phyloP scores from a whole-genome alignment of 1,140 invertebrate genomes.

The Maconellicoccus hirsutus region DNA sequence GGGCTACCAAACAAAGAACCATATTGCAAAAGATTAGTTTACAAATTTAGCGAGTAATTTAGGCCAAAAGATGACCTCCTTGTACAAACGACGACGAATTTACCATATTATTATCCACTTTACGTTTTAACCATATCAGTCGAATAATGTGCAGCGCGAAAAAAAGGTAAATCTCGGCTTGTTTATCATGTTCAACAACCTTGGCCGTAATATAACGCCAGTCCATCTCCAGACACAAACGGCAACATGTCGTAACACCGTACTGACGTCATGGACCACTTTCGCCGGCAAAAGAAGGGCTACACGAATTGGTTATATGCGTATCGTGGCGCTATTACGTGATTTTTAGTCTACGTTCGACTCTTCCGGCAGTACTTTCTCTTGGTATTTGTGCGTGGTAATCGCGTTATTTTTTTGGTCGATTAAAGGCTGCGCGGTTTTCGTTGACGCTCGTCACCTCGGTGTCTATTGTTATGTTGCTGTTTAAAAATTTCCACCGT shows the following conservation, averaged over 20 bases:
- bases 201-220: conserved; percentile 15
- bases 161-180: neutral
- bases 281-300: neutral
- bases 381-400: neutral
- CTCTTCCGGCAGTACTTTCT: conserved; percentile 18
- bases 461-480: neutral
- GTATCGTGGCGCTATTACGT: conserved; percentile 4
- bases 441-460: neutral
- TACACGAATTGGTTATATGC: neutral
- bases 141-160: too few relatives aligned
- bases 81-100: neutral
- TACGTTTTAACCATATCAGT: too few relatives aligned
- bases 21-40: too few relatives aligned
- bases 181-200: conserved; percentile 7
- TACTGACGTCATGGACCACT: conserved; percentile 17
- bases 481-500: neutral
- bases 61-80: neutral
- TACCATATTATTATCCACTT: conserved; percentile 9
- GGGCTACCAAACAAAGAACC: too few relatives aligned
- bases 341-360: conserved; percentile 14
- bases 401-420: neutral
- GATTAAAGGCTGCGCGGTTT: neutral
- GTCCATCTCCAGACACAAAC: neutral
- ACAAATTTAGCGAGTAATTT: neutral
- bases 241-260: neutral